Evolutionary conservation across 1,140 invertebrate species (phyloP), one percentile per base, ranked within the genome.

Genomic region (Stenopsyche tienmushanensis): DNA sequence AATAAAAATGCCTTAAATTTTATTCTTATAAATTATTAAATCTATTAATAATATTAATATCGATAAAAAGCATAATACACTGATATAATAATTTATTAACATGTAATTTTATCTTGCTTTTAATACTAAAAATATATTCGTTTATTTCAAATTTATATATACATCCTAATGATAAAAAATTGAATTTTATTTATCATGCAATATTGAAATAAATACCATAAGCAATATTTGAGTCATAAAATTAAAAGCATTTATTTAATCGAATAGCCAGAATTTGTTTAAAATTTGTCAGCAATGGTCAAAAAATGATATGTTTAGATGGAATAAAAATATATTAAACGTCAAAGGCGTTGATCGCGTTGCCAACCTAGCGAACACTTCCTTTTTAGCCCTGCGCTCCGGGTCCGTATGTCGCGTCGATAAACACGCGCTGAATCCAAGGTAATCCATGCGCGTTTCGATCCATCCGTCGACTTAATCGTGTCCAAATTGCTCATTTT

Each of bases 381-480:
- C 65, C 65, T 70, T 70, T 70, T 65, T 52, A 59, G 41, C 62
- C 47, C 45, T 65, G 44, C 44, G 54, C 21, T 59, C 59, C 53
- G 42, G 69, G 55, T 57, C 18, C 41, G 65, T 49, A 65, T 59
- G 62, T 66, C 41, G 62, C 62, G 65, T 62, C 65, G 60, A 47
- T 54, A 60, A 64, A 59, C 44, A 54, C 42, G 47, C 25, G 42
- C 58, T 62, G 49, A 60, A 70, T 67, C 69, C 60, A 62, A 70
- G 69, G 69, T 70, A 70, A 70, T 70, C 65, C 26, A 13, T 15
- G 15, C 20, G 17, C 13, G 3, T 17, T 15, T 8, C 9, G 1
- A 25, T 7, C 57, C 42, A 45, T 47, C 57, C 57, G 54, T 42
- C 57, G 3, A 8, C 7, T 34, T n/a, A 10, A 2, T 41, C 15